Conservation (phyloP, 2,888 invertebrate species). For the Rhamnusium bicolor region DNA sequence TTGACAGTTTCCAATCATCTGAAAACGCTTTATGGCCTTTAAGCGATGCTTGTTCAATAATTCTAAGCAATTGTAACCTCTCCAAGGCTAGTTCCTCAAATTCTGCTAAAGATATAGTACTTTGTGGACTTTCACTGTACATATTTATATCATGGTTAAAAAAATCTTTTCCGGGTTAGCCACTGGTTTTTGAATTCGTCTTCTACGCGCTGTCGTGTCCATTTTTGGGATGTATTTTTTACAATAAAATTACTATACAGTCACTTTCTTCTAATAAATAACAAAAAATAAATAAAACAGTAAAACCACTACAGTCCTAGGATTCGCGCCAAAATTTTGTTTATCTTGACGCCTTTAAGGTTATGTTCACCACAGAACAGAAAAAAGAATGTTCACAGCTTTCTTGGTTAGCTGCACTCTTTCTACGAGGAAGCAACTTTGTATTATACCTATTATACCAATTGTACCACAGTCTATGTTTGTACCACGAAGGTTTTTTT, state of each 20-base stretch:
- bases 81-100: conserved; percentile 92
- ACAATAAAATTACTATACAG: too few relatives aligned
- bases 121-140: conserved; percentile 83
- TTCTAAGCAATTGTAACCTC: conserved; percentile 84
- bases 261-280: not conserved
- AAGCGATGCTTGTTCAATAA: conserved; percentile 82
- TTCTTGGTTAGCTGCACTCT: too few relatives aligned
- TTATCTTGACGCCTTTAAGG: not conserved
- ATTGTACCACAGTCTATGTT: too few relatives aligned
- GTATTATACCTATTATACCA: too few relatives aligned
- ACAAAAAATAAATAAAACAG: not conserved
- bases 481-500: too few relatives aligned
- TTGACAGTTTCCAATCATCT: conserved; percentile 79
- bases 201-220: conserved; percentile 61
- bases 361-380: too few relatives aligned
- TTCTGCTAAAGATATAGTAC: conserved; percentile 83
- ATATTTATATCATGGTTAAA: conserved; percentile 87
- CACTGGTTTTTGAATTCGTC: conserved; percentile 58
- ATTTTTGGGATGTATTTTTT: too few relatives aligned
- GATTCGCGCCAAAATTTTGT: not conserved
- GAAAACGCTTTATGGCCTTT: conserved; percentile 77
- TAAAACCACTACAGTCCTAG: not conserved
- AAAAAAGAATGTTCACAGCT: too few relatives aligned
- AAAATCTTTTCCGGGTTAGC: conserved; percentile 68
- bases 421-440: too few relatives aligned